Percentiles rank a stretch among this genome's conserved stretches.
These are phyloP conservation scores for Stenurella melanura DNA, from an alignment of 2,888 invertebrate genomes.

Conservation along the genomic window DNA sequence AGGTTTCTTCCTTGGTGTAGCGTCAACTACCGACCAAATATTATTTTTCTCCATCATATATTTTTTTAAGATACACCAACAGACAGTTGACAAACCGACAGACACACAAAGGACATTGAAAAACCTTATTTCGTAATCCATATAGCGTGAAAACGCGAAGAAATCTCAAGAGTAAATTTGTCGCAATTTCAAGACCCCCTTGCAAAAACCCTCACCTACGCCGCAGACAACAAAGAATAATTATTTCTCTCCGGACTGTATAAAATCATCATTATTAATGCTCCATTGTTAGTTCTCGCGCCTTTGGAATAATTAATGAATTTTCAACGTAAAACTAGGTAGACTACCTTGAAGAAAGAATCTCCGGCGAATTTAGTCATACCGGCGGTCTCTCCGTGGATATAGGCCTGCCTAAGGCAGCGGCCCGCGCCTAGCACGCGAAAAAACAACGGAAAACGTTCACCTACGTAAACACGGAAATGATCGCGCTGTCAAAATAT, in stretches of 20 bases:
- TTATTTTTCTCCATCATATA: too few species aligned
- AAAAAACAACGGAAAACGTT: conserved; percentile 18
- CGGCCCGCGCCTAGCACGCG: conserved; percentile 18
- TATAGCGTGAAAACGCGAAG: too few species aligned
- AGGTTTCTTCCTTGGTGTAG: too few species aligned
- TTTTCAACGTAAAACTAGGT: conserved; percentile 40
- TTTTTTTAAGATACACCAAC: too few species aligned
- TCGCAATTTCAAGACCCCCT: too few species aligned
- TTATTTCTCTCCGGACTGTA: conserved; percentile 8
- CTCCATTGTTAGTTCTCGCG: conserved; percentile 52
- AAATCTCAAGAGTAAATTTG: too few species aligned
- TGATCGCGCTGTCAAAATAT: not conserved
- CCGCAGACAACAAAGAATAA: conserved; percentile 3
- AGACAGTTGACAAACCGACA: too few species aligned
- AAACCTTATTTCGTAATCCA: too few species aligned
- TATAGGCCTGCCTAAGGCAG: conserved; percentile 29
- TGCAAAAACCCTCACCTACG: not conserved
- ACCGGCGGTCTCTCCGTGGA: conserved; percentile 22
- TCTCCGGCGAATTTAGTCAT: conserved; percentile 30
- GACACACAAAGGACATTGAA: too few species aligned
- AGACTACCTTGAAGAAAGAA: conserved; percentile 47
- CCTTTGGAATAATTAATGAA: conserved; percentile 53
- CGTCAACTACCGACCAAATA: too few species aligned
- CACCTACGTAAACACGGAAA: conserved; percentile 16
- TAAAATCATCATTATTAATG: conserved; percentile 48